Percentiles rank a stretch among this genome's conserved stretches.
These are phyloP conservation scores for Cecropterus lyciades DNA, from an alignment of 1,140 invertebrate genomes.

Conservation along the genomic window DNA sequence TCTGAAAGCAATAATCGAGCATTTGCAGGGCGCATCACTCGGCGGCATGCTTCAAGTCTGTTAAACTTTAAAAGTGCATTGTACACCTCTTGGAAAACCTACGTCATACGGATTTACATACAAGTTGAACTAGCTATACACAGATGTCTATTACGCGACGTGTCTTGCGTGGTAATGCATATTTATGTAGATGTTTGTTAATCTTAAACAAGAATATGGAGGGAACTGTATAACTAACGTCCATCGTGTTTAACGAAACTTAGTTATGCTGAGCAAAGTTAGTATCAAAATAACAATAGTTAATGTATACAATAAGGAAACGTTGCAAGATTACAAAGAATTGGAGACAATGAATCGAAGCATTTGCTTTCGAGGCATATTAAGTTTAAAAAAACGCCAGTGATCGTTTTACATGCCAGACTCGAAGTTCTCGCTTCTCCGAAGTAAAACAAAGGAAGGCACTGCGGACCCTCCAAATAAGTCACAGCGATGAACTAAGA, in stretches of 20 bases:
- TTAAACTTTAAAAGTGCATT: constrained; percentile 78
- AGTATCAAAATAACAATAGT: constrained; percentile 3
- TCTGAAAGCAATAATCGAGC: neutral
- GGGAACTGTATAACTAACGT: constrained; percentile 27
- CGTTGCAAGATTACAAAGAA: constrained; percentile 49
- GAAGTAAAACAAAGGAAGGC: constrained; percentile 66
- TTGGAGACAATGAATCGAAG: constrained; percentile 56
- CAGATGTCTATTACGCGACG: constrained; percentile 53
- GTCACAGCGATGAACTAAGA: constrained; percentile 21
- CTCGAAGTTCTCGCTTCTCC: constrained; percentile 61
- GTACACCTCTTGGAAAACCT: constrained; percentile 72
- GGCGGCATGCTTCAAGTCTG: constrained; percentile 59
- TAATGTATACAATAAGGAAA: constrained; percentile 34
- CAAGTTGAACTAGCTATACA: constrained; percentile 48
- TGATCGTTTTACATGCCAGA: constrained; percentile 62
- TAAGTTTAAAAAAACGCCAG: constrained; percentile 48
- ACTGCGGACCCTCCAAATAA: constrained; percentile 11
- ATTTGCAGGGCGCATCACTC: constrained; percentile 46
- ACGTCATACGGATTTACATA: constrained; percentile 72
- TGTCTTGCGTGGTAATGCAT: constrained; percentile 45
- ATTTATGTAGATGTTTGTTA: constrained; percentile 49
- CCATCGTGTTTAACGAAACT: neutral
- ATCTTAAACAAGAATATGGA: constrained; percentile 35
- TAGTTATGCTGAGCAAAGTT: constrained; percentile 10
- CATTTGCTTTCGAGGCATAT: constrained; percentile 53